Conservation (phyloP, 2,888 invertebrate genomes). For the Urechis unicinctus region DNA sequence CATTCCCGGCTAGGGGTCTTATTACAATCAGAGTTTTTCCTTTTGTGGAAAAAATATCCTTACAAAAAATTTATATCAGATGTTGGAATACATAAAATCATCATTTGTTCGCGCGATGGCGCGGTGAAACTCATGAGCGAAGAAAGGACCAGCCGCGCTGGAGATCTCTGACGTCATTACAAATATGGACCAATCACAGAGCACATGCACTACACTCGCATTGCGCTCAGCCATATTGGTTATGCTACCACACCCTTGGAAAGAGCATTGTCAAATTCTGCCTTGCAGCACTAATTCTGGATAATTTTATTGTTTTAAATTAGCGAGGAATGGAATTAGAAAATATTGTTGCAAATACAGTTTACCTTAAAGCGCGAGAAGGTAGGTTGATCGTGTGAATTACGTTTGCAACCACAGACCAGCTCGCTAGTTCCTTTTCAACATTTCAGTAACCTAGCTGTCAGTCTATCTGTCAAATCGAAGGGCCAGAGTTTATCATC, state of each 20-base stretch:
- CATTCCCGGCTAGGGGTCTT: too few relatives aligned
- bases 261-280: neutral
- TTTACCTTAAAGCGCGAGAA: slow-evolving; percentile 50
- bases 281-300: neutral
- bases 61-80: too few relatives aligned
- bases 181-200: slow-evolving; percentile 11
- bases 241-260: slow-evolving; percentile 13
- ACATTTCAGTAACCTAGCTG: neutral
- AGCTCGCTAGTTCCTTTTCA: too few relatives aligned
- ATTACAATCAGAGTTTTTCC: too few relatives aligned
- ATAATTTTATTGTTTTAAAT: too few relatives aligned
- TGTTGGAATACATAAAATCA: too few relatives aligned
- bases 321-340: slow-evolving; percentile 49
- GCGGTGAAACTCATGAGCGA: too few relatives aligned
- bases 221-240: slow-evolving; percentile 11
- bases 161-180: slow-evolving; percentile 9
- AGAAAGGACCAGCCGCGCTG: too few relatives aligned
- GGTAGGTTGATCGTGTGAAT: slow-evolving; percentile 27
- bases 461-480: too few relatives aligned
- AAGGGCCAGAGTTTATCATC: too few relatives aligned
- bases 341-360: slow-evolving; percentile 51
- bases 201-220: neutral
- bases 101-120: too few relatives aligned
- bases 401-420: slow-evolving; percentile 10
- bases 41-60: too few relatives aligned